Percentiles rank a stretch among this genome's conserved stretches.
Evolutionary conservation across 2,797 vertebrate genomes (phyloP).

Genomic region (Threskiornis aethiopicus): DNA sequence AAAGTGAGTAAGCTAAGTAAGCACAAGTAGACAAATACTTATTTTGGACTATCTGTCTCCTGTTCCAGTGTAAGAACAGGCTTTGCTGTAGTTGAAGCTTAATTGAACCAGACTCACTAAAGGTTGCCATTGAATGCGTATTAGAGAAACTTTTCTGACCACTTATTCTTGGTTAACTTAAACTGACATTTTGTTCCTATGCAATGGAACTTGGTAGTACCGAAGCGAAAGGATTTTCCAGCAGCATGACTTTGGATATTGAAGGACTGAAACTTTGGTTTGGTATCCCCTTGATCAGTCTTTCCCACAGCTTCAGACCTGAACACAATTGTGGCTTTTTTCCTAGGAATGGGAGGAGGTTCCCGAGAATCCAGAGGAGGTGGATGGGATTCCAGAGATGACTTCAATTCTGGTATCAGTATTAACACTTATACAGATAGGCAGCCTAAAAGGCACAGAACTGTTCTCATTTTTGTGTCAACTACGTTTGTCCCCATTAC

Average conservation of each 20-base stretch:
- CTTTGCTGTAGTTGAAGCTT: not conserved
- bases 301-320: slow-evolving; percentile 37
- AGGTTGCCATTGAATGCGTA: not conserved
- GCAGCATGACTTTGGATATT: not conserved
- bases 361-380: slow-evolving; percentile 86
- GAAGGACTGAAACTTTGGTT: slow-evolving; percentile 13
- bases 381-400: slow-evolving; percentile 81
- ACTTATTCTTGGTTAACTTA: not conserved
- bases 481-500: not conserved
- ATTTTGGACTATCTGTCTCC: not conserved
- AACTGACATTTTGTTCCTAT: not conserved
- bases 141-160: not conserved
- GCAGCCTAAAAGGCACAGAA: slow-evolving; percentile 44
- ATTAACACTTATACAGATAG: slow-evolving; percentile 61
- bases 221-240: not conserved
- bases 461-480: slow-evolving; percentile 12
- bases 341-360: slow-evolving; percentile 86
- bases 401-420: slow-evolving; percentile 78
- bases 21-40: not conserved
- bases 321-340: slow-evolving; percentile 72
- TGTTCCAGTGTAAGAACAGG: not conserved
- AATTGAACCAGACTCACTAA: not conserved
- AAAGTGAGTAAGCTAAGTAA: not conserved
- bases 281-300: slow-evolving; percentile 33
- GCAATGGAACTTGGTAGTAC: not conserved